Percentiles rank a stretch among this genome's conserved stretches.
Evolutionary conservation across 1,140 invertebrate species (phyloP).

Genomic region (Oryzaephilus surinamensis): DNA sequence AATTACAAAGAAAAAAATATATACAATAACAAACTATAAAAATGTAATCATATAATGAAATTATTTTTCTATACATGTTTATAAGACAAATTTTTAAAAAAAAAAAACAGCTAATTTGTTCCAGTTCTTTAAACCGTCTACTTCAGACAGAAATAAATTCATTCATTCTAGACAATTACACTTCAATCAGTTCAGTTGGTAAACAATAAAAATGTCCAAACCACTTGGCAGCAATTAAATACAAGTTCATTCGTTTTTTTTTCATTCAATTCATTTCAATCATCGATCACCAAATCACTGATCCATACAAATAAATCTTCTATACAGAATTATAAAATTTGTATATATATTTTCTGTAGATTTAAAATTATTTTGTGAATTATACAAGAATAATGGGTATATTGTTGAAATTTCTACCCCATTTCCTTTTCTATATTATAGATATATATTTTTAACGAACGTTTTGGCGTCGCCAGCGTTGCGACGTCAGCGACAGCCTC

Average conservation of each 20-base stretch:
- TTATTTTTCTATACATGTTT: too few relatives aligned
- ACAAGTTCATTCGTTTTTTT: slow-evolving; percentile 11
- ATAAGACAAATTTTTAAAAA: too few relatives aligned
- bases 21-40: too few relatives aligned
- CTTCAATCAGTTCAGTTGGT: slow-evolving; percentile 19
- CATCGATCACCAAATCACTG: slow-evolving; percentile 1
- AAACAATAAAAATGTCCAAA: slow-evolving; percentile 22
- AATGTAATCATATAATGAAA: too few relatives aligned
- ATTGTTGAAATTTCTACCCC: slow-evolving; percentile 10
- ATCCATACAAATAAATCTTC: slow-evolving; percentile 1
- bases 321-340: too few relatives aligned
- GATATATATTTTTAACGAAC: slow-evolving; percentile 15
- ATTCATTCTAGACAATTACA: slow-evolving; percentile 19
- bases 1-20: too few relatives aligned
- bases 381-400: slow-evolving; percentile 4
- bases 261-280: too few relatives aligned
- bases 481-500: slow-evolving; percentile 15
- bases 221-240: slow-evolving; percentile 17
- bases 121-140: slow-evolving; percentile 1
- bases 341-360: slow-evolving; percentile 10
- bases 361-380: too few relatives aligned
- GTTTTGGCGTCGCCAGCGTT: slow-evolving; percentile 9
- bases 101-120: too few relatives aligned
- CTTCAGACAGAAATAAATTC: slow-evolving; percentile 19
- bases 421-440: slow-evolving; percentile 14